Base-by-base conservation (phyloP, 2,797 vertebrate species). In the Neosalanx taihuensis region DNA sequence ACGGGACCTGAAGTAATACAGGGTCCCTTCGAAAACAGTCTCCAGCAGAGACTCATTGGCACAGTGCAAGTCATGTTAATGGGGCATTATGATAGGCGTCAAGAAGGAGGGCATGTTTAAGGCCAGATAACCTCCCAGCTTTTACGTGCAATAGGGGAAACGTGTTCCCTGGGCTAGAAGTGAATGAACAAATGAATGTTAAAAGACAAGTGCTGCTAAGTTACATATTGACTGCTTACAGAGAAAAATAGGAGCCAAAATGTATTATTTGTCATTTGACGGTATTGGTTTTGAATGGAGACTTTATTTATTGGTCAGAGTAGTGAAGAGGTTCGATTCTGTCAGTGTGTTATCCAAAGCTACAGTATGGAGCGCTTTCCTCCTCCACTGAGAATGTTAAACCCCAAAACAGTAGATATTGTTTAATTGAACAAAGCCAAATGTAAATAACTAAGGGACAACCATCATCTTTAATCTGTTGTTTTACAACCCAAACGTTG, bases 201-300 rank as follows among this genome's bases (percentile, higher is more conserved):
- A 66, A 12, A 79, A 33, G 77, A 92, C 80, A 90, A 86, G 85
- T 94, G 94, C 95, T 95, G 94, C 95, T 95, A 92, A 81, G 77
- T 90, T 73, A 90, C 84, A 89, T 87, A 86, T 88, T 88, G 74
- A 87, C 80, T 65, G 76, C 89, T 84, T 79, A 85, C 79, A 86
- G 85, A 83, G 91, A 93, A 80, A 74, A 83, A 81, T 88, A 81
- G 76, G 84, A 88, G 87, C 87, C 89, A 89, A 87, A 85, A 79
- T 89, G 86, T 85, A 88, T 91, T 91, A 86, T 81, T 85, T 83
- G 78, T 86, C 67, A 81, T 31, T 80, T 86, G 70, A 60, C 83
- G 77, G 81, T 81, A 77, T 86, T 72, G 57, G 30, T 86, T 83
- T 87, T 78, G 64, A 83, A 71, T 46, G 58, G 78, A 64, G 64